Percentiles rank a stretch among this genome's conserved stretches.
phyloP scores from a whole-genome alignment of 1,140 invertebrate species.

The Neodiprion pinetum region DNA sequence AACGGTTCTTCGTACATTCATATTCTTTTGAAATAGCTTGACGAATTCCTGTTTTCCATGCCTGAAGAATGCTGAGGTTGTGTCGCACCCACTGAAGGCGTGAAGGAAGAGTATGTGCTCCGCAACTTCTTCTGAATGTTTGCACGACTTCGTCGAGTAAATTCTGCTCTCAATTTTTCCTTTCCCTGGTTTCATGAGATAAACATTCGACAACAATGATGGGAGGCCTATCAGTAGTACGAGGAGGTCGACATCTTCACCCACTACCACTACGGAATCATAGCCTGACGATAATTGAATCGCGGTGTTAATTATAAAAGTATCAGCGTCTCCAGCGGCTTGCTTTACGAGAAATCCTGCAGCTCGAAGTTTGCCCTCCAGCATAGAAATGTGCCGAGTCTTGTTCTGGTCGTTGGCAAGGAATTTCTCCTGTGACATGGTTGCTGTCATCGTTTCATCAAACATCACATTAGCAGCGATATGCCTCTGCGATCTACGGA shows the following conservation, averaged over 20 bases:
- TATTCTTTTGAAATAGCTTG: not conserved
- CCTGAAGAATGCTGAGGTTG: not conserved
- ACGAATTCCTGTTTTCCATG: not conserved
- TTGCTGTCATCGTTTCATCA: conserved; percentile 18
- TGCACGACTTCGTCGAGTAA: conserved; percentile 13
- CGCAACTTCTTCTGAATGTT: not conserved
- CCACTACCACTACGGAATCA: conserved; percentile 27
- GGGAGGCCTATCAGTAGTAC: conserved; percentile 39
- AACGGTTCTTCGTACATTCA: not conserved
- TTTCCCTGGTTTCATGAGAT: conserved; percentile 27
- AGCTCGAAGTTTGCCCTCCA: not conserved
- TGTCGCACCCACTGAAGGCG: conserved; percentile 23
- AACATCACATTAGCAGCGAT: conserved; percentile 16
- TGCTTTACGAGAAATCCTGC: conserved; percentile 4
- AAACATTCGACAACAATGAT: conserved; percentile 23
- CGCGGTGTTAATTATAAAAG: conserved; percentile 32
- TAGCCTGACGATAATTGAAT: conserved; percentile 18
- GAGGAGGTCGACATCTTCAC: conserved; percentile 42
- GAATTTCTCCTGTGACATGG: conserved; percentile 25
- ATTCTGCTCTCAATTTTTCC: conserved; percentile 1
- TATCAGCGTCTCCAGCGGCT: conserved; percentile 28
- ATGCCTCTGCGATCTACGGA: conserved; percentile 12
- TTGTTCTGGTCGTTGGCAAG: conserved; percentile 26
- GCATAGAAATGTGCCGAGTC: not conserved
- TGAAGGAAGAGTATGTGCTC: conserved; percentile 20